These are phyloP conservation scores for Zeuzera pyrina DNA, from an alignment of 2,888 invertebrate species.

Conservation along the genomic window DNA sequence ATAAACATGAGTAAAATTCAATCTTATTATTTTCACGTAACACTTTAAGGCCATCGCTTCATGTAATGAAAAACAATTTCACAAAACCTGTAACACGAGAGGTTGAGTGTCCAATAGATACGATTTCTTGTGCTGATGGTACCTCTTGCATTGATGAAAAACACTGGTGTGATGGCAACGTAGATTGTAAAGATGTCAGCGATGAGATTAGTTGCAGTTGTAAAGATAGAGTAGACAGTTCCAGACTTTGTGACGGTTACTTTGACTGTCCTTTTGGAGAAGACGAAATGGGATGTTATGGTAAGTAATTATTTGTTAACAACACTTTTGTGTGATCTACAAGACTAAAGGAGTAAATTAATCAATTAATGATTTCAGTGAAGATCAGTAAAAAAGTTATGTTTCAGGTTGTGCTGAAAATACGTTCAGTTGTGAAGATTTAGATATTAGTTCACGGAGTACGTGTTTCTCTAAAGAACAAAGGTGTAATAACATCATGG, in stretches of 20 bases:
- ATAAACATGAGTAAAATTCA: background rate
- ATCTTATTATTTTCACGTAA: background rate
- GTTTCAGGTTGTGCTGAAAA: conserved; percentile 75
- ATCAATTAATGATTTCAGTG: background rate
- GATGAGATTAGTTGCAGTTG: conserved; percentile 85
- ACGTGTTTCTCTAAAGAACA: conserved; percentile 79
- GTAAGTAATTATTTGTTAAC: conserved; percentile 43
- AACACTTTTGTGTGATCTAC: background rate
- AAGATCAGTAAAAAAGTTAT: conserved; percentile 1
- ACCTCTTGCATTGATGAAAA: conserved; percentile 66
- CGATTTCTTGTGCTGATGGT: conserved; percentile 37
- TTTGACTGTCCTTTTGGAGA: conserved; percentile 87
- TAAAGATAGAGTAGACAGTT: conserved; percentile 75
- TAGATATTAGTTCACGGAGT: conserved; percentile 61
- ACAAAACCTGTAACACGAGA: conserved; percentile 22
- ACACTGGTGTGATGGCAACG: conserved; percentile 80
- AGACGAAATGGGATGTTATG: conserved; percentile 86
- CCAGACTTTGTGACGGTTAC: conserved; percentile 85
- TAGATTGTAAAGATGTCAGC: conserved; percentile 83
- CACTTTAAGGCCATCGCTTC: too few relatives aligned
- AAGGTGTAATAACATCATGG: conserved; percentile 79
- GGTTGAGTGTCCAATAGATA: conserved; percentile 36
- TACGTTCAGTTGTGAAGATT: conserved; percentile 80
- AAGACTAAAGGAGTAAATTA: background rate
- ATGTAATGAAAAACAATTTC: too few relatives aligned